phyloP scores from a whole-genome alignment of 2,113 vertebrate species.

The Cynoglossus semilaevis region DNA sequence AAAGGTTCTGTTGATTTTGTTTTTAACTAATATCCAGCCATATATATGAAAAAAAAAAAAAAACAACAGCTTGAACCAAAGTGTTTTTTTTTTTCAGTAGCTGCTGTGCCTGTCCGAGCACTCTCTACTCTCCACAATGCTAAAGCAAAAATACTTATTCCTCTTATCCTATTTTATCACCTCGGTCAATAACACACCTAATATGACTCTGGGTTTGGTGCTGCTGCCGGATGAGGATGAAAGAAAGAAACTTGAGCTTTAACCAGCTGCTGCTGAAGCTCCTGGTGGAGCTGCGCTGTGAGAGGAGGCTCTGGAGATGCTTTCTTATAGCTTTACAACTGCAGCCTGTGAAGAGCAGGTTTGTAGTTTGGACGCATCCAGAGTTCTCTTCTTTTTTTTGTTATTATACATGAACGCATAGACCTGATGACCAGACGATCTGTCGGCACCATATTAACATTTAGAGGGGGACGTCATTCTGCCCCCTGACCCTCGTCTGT shows the following conservation, averaged over 20 bases:
- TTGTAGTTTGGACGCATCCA: slow-evolving; percentile 27
- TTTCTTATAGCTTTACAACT: slow-evolving; percentile 65
- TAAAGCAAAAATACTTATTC: slow-evolving; percentile 73
- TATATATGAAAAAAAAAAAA: slow-evolving; percentile 51
- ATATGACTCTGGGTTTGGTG: slow-evolving; percentile 47
- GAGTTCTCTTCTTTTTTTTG: slow-evolving; percentile 34
- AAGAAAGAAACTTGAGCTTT: slow-evolving; percentile 59
- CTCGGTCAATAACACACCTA: slow-evolving; percentile 65
- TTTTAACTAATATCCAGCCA: slow-evolving; percentile 84
- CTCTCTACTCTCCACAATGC: slow-evolving; percentile 87
- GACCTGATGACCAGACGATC: slow-evolving; percentile 19
- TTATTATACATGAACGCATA: slow-evolving; percentile 37
- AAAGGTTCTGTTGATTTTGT: slow-evolving; percentile 54
- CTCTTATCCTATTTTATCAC: slow-evolving; percentile 73
- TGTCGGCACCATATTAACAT: slow-evolving; percentile 31
- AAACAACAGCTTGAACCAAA: slow-evolving; percentile 99
- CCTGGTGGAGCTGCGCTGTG: slow-evolving; percentile 40
- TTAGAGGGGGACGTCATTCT: slow-evolving; percentile 18
- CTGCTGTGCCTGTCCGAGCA: slow-evolving; percentile 95
- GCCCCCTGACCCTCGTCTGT: slow-evolving; percentile 29
- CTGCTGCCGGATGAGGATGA: slow-evolving; percentile 56
- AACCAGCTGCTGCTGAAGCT: slow-evolving; percentile 62
- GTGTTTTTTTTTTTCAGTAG: slow-evolving; percentile 93
- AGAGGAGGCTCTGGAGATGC: slow-evolving; percentile 43
- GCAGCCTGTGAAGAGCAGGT: slow-evolving; percentile 49